These are phyloP conservation scores for Melipona quadrifasciata DNA, from an alignment of 1,140 invertebrate species.

Conservation along the genomic window DNA sequence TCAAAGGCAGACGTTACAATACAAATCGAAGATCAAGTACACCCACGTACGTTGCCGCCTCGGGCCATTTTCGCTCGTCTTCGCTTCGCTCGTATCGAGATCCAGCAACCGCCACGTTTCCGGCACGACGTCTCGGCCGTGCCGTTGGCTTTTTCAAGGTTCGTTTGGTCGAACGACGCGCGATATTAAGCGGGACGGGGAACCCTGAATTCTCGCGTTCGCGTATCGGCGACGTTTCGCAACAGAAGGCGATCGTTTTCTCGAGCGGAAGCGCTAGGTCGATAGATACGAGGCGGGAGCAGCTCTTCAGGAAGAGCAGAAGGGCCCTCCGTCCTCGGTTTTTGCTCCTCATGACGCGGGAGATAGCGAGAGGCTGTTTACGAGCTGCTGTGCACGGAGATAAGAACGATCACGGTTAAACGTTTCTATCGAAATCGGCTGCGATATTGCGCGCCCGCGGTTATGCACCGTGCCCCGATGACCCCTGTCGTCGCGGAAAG, in stretches of 20 bases:
- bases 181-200: conserved; percentile 11
- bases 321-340: not conserved
- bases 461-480: not conserved
- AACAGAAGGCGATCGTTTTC: conserved; percentile 12
- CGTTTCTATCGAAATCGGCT: conserved; percentile 36
- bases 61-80: not conserved
- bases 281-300: conserved; percentile 27
- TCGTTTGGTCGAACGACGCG: conserved; percentile 25
- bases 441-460: conserved; percentile 4
- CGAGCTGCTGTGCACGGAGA: conserved; percentile 23
- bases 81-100: not conserved
- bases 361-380: conserved; percentile 41
- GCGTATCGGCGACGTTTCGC: conserved; percentile 7
- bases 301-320: conserved; percentile 14
- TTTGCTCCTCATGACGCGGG: not conserved
- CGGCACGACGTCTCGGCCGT: not conserved
- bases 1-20: too few species aligned
- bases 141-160: conserved; percentile 16
- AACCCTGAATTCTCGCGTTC: not conserved
- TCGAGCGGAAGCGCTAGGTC: not conserved
- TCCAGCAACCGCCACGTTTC: not conserved
- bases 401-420: conserved; percentile 27
- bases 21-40: too few species aligned
- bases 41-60: not conserved
- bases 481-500: too few species aligned